Evolutionary conservation across 2,797 vertebrate species (phyloP).

Genomic region (Etheostoma nigrum): DNA sequence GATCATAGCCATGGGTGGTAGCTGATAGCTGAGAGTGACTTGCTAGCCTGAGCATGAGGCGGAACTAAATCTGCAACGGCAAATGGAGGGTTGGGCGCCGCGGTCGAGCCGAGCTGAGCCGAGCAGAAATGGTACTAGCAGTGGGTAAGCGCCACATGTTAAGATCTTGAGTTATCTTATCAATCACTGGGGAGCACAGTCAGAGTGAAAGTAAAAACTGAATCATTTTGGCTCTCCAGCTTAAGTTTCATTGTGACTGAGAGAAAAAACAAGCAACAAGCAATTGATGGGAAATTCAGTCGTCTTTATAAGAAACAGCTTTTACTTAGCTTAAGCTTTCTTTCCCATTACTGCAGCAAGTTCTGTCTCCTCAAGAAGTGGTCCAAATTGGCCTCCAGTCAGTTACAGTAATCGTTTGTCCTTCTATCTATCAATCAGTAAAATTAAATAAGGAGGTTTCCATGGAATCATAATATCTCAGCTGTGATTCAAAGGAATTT

Average conservation of each 20-base stretch:
- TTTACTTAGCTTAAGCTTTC: constrained; percentile 3
- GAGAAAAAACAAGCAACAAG: constrained; percentile 7
- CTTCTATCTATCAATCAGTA: neutral
- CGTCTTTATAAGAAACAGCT: constrained; percentile 20
- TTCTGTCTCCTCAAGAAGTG: neutral
- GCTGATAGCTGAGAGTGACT: too few relatives aligned
- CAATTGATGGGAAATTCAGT: constrained; percentile 43
- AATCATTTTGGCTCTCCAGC: constrained; percentile 43
- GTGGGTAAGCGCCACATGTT: too few relatives aligned
- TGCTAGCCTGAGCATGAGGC: too few relatives aligned
- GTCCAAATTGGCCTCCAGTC: neutral
- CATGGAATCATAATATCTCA: constrained; percentile 39
- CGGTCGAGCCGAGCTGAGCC: too few relatives aligned
- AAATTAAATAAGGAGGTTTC: constrained; percentile 40
- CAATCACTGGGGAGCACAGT: constrained; percentile 20
- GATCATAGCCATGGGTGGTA: too few relatives aligned
- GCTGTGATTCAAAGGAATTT: constrained; percentile 44
- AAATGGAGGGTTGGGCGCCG: too few relatives aligned
- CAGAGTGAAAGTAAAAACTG: constrained; percentile 54
- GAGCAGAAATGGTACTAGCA: too few relatives aligned
- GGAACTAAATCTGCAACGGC: too few relatives aligned
- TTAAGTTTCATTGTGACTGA: constrained; percentile 52
- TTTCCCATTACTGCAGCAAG: neutral
- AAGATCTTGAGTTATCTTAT: neutral
- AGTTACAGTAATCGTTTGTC: neutral